phyloP scores from a whole-genome alignment of 2,888 invertebrate genomes.

The Diploptera punctata region DNA sequence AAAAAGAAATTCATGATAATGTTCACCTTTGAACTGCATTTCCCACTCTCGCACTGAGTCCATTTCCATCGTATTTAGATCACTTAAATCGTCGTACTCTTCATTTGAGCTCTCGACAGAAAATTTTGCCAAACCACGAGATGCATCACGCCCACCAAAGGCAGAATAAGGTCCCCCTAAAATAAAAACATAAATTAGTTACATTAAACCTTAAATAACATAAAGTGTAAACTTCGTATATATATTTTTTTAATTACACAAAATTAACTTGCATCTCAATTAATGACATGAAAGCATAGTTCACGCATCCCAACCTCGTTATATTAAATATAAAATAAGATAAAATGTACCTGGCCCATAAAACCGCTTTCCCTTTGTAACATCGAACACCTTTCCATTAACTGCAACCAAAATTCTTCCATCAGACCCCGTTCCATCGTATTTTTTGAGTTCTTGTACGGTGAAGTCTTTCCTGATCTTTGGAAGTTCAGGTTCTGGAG shows the following conservation, averaged over 20 bases:
- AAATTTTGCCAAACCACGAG: slow-evolving; percentile 93
- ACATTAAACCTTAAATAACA: too few species aligned
- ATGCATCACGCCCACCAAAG: slow-evolving; percentile 95
- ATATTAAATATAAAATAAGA: too few species aligned
- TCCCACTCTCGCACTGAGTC: slow-evolving; percentile 97
- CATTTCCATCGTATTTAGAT: slow-evolving; percentile 92
- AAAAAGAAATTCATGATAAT: neutral
- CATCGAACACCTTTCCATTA: slow-evolving; percentile 95
- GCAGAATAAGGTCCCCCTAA: slow-evolving; percentile 92
- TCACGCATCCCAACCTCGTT: too few species aligned
- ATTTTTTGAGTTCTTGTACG: slow-evolving; percentile 82
- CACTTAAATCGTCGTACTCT: slow-evolving; percentile 95
- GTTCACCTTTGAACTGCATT: slow-evolving; percentile 90
- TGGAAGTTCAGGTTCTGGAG: slow-evolving; percentile 69
- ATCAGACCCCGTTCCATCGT: slow-evolving; percentile 85
- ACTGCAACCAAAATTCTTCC: slow-evolving; percentile 91
- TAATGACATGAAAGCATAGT: too few species aligned
- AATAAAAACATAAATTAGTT: too few species aligned
- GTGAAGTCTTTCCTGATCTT: slow-evolving; percentile 90
- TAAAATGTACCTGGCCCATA: slow-evolving; percentile 88
- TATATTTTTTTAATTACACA: too few species aligned
- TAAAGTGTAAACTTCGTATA: too few species aligned
- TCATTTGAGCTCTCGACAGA: slow-evolving; percentile 81
- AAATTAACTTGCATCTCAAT: too few species aligned
- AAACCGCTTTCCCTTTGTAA: slow-evolving; percentile 86